Conservation (phyloP, 2,888 invertebrate genomes). For the Rhagonycha fulva region DNA sequence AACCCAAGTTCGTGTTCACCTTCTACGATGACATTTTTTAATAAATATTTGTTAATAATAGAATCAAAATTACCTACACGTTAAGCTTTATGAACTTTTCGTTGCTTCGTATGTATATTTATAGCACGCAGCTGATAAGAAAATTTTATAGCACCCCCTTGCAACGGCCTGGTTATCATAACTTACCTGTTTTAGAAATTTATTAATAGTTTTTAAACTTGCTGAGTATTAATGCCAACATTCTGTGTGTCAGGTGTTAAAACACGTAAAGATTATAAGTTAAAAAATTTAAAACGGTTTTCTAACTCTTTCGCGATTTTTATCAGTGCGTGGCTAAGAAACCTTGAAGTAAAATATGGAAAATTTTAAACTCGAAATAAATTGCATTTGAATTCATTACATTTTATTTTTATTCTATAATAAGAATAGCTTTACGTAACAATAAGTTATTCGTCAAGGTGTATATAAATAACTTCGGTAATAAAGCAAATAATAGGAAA, state of each 20-base stretch:
- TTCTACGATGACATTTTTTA: constrained; percentile 4
- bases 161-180: constrained; percentile 26
- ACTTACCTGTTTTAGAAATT: constrained; percentile 30
- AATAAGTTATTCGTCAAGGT: not conserved
- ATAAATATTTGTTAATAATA: constrained; percentile 29
- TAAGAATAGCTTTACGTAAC: not conserved
- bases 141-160: constrained; percentile 25
- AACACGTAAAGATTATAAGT: constrained; percentile 7
- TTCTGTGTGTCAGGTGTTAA: constrained; percentile 8
- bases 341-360: not conserved
- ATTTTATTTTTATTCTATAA: not conserved
- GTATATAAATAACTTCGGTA: not conserved
- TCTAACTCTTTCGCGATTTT: not conserved
- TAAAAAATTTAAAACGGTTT: not conserved
- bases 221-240: constrained; percentile 16
- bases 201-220: constrained; percentile 28
- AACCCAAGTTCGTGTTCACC: not conserved
- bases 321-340: constrained; percentile 1
- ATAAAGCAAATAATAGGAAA: not conserved
- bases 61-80: constrained; percentile 19
- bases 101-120: constrained; percentile 17
- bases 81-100: constrained; percentile 15
- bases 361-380: constrained; percentile 1
- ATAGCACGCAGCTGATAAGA: constrained; percentile 25
- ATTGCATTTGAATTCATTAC: constrained; percentile 1